Percentiles rank a stretch among this genome's conserved stretches.
These are phyloP conservation scores for Andrena bicolor DNA, from an alignment of 2,888 invertebrate genomes.

Conservation along the genomic window DNA sequence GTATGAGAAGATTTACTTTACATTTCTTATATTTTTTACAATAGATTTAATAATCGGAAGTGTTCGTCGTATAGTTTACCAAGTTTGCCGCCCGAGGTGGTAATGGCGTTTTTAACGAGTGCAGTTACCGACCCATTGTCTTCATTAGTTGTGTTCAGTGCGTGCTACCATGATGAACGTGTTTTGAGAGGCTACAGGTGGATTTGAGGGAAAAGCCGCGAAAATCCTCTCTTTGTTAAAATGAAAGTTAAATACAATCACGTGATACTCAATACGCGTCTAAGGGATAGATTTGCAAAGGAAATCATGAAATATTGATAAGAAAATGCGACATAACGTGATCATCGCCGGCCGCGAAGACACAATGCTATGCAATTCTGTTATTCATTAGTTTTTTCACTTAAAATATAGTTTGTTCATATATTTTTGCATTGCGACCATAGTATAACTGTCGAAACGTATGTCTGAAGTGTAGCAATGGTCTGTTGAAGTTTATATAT, in stretches of 20 bases:
- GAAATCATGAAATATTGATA: constrained; percentile 6
- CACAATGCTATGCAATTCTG: background rate
- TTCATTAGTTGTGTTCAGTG: background rate
- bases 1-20: constrained; percentile 5
- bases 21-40: background rate
- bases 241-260: background rate
- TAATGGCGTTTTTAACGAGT: background rate
- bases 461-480: background rate
- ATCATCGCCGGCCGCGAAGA: background rate
- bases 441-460: background rate
- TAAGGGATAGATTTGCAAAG: background rate
- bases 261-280: no score
- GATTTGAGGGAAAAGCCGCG: background rate
- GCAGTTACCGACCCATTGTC: background rate
- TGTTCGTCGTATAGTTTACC: background rate
- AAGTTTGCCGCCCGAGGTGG: background rate
- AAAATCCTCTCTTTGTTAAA: background rate
- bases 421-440: background rate
- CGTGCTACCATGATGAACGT: background rate
- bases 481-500: background rate
- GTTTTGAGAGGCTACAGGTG: background rate
- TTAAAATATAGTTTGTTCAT: background rate
- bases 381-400: background rate
- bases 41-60: background rate
- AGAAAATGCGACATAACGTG: background rate